These are phyloP conservation scores for Volucella inflata DNA, from an alignment of 2,888 invertebrate species.

Conservation along the genomic window DNA sequence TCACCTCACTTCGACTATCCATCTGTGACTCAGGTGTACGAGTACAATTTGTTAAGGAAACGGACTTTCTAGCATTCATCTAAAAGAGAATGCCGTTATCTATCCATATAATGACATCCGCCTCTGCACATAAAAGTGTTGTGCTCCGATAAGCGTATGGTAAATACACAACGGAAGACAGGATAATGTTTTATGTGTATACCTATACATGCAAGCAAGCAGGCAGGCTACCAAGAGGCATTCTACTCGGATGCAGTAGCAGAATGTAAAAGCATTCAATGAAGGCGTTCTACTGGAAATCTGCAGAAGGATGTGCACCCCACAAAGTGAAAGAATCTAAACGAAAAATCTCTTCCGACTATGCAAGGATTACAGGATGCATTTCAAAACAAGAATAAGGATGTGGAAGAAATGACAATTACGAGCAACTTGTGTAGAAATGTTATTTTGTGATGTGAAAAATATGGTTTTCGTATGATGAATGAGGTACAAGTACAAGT, in stretches of 20 bases:
- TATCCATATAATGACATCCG: conserved; percentile 69
- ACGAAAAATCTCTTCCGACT: not conserved
- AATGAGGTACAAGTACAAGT: too few species aligned
- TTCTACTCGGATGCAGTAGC: not conserved
- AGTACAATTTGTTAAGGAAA: conserved; percentile 30
- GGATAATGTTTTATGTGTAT: conserved; percentile 53
- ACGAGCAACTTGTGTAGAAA: too few species aligned
- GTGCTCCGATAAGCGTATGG: conserved; percentile 61
- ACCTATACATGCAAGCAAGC: not conserved
- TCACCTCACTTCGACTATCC: not conserved
- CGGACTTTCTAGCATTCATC: conserved; percentile 35
- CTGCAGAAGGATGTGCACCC: conserved; percentile 17
- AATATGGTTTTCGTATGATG: too few species aligned
- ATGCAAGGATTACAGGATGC: too few species aligned
- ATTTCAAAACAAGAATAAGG: too few species aligned
- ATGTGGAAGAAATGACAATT: too few species aligned
- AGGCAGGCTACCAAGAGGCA: too few species aligned
- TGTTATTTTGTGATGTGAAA: too few species aligned
- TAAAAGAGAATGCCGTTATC: conserved; percentile 44
- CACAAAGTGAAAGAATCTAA: conserved; percentile 39
- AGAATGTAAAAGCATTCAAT: conserved; percentile 53
- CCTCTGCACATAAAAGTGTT: conserved; percentile 43
- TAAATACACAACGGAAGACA: conserved; percentile 22
- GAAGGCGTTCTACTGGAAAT: conserved; percentile 61
- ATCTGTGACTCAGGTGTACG: not conserved